These are phyloP conservation scores for Hyperopisus bebe DNA, from an alignment of 2,113 vertebrate genomes.

Conservation along the genomic window DNA sequence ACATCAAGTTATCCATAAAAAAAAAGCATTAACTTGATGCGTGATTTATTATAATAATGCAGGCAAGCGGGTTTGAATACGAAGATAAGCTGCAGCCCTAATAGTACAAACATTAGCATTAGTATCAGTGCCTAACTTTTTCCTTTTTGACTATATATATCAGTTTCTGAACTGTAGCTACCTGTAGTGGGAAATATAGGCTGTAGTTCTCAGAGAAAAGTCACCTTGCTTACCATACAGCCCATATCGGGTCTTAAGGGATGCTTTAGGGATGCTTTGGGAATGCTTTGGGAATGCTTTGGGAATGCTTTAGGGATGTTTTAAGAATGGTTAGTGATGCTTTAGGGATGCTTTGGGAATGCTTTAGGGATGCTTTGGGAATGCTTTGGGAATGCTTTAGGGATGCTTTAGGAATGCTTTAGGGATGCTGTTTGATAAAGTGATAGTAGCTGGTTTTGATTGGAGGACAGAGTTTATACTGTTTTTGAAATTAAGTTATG, in stretches of 20 bases:
- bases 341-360: background rate
- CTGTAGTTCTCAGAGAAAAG: background rate
- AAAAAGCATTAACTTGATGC: conserved; percentile 2
- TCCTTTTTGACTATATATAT: background rate
- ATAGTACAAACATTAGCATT: background rate
- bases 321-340: too few relatives aligned
- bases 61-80: background rate
- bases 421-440: background rate
- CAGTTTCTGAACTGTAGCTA: background rate
- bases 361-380: background rate
- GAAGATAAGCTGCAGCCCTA: background rate
- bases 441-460: background rate
- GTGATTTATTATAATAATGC: background rate
- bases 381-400: background rate
- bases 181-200: background rate
- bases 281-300: too few relatives aligned
- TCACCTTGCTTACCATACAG: background rate
- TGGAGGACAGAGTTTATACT: background rate
- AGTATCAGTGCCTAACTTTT: background rate
- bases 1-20: background rate
- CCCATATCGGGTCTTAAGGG: background rate
- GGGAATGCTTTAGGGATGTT: too few relatives aligned
- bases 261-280: background rate
- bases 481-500: background rate
- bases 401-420: background rate